Evolutionary conservation across 2,797 vertebrate species (phyloP).

Genomic region (Tenualosa ilisha): DNA sequence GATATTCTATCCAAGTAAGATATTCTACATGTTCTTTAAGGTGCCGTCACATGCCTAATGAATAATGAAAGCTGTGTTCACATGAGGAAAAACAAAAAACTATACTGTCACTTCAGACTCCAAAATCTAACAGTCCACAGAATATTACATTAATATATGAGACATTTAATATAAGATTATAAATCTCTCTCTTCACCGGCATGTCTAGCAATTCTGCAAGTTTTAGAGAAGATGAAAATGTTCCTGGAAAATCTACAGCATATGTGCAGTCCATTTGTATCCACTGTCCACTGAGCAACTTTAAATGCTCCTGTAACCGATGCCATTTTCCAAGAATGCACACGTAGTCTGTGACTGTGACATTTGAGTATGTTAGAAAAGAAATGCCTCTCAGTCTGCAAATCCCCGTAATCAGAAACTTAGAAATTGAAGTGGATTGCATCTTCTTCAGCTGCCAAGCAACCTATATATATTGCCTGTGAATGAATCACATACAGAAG

Average conservation of each 20-base stretch:
- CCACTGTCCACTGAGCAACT: background rate
- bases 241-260: background rate
- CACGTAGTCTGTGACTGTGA: background rate
- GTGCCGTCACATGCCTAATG: too few species aligned
- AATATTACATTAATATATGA: background rate
- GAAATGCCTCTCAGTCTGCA: background rate
- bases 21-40: too few species aligned
- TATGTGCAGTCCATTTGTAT: background rate
- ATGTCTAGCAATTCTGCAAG: too few species aligned
- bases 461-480: background rate
- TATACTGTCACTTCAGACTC: too few species aligned
- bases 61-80: too few species aligned
- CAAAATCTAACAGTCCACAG: background rate
- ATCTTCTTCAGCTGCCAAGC: background rate
- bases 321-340: background rate
- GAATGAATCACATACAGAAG: background rate
- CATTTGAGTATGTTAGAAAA: too few species aligned
- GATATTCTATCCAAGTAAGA: background rate
- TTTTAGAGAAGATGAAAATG: too few species aligned
- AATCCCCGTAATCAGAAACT: background rate
- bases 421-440: background rate
- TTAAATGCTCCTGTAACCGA: background rate
- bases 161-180: background rate
- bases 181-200: background rate
- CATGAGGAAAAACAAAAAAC: too few species aligned